Evolutionary conservation across 2,113 vertebrate genomes (phyloP), one percentile per base, ranked within the genome.

Genomic region (Microcebus griseorufus): DNA sequence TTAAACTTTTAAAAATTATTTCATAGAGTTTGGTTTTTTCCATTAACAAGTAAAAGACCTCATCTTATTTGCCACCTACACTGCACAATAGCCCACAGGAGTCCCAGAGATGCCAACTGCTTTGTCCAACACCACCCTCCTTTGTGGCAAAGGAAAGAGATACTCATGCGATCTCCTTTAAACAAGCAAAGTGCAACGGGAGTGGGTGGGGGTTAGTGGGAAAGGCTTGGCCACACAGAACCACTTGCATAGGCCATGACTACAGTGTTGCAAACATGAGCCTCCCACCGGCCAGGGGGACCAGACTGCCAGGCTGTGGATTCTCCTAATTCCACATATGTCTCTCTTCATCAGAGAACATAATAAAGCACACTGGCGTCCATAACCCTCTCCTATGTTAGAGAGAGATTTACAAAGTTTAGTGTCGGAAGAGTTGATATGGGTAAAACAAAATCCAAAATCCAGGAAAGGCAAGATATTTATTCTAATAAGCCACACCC

Each of bases 221-320:
- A 85, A 70, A 76, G 34, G 9, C 42, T 32, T 29, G 53, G 51
- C 27, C 20, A 55, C 37, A 51, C 5, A 3, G 2, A 53, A 34
- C 27, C 17, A 45, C 34, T 53, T 17, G 51, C 13, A 5, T 14
- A 45, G 25, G 20, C n/a, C 9, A 6, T 12, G 22, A 48, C 29
- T 1, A 20, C 2, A 7, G 23, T 1, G 1, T 13, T 18, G 37
- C 1, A 6, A 64, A 51, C n/a, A 0, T 11, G 39, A 55, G 14
- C 12, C 27, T 64, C 23, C 8, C 9, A 29, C 17, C 1, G 32
- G 42, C 34, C 42, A 7, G 16, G 12, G 5, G 23, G 60, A 60
- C 34, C 53, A n/a, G 0, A 13, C 5, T 6, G 25, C 39, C 62
- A 4, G 1, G 60, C n/a, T n/a, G 6, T 32, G 51, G 25, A 37